phyloP scores from a whole-genome alignment of 2,797 vertebrate genomes.

The Buphagus erythrorhynchus region DNA sequence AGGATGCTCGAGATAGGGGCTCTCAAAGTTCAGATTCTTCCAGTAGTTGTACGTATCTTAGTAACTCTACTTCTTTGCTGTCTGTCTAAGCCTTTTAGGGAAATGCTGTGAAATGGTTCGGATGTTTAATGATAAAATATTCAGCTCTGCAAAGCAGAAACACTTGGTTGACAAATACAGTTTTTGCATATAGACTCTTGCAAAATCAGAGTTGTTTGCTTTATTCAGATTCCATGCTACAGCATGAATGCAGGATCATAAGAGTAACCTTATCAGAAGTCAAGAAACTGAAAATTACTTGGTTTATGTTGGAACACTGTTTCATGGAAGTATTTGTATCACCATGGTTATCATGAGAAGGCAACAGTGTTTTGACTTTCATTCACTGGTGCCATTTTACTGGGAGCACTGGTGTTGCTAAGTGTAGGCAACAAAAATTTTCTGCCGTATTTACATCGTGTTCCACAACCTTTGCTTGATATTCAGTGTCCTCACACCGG shows the following conservation, averaged over 20 bases:
- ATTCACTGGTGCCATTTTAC: not conserved
- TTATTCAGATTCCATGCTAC: not conserved
- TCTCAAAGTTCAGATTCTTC: constrained; percentile 96
- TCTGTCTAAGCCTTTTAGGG: constrained; percentile 32
- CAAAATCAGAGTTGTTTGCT: not conserved
- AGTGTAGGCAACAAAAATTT: not conserved
- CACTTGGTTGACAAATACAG: not conserved
- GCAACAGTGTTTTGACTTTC: not conserved
- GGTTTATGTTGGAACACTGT: not conserved
- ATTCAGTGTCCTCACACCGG: constrained; percentile 89
- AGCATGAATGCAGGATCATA: not conserved
- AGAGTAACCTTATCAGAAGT: not conserved
- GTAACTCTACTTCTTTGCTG: constrained; percentile 54
- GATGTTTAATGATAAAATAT: not conserved
- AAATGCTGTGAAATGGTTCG: not conserved
- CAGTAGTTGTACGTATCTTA: constrained; percentile 90
- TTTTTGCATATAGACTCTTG: not conserved
- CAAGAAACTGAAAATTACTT: not conserved
- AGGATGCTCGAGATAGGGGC: constrained; percentile 92
- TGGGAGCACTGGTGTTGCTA: not conserved
- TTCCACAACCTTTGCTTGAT: constrained; percentile 22
- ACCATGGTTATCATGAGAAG: not conserved
- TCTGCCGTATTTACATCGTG: not conserved
- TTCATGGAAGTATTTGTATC: not conserved
- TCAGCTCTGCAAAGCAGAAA: not conserved